phyloP scores from a whole-genome alignment of 2,113 vertebrate species.

The Amazona vittata region DNA sequence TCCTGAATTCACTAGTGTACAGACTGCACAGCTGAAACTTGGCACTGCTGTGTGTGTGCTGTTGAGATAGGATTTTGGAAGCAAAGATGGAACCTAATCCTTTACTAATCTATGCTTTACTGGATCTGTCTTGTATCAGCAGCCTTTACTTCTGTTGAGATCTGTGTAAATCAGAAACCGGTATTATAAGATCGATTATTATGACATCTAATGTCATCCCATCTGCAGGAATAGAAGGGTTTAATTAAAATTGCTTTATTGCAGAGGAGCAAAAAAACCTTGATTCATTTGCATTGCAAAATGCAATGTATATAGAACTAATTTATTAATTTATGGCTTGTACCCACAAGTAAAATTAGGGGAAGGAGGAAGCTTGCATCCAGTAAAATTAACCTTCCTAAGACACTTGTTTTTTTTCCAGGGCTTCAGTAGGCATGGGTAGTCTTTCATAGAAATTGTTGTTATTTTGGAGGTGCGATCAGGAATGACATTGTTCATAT shows the following conservation, averaged over 20 bases:
- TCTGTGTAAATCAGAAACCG: neutral
- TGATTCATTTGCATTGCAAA: neutral
- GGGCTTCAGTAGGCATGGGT: neutral
- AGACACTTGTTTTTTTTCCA: neutral
- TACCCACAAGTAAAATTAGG: neutral
- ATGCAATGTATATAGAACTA: neutral
- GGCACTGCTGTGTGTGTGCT: constrained; percentile 36
- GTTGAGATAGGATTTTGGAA: constrained; percentile 38
- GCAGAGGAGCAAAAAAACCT: neutral
- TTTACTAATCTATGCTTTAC: constrained; percentile 39
- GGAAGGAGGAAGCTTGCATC: neutral
- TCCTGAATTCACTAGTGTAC: neutral
- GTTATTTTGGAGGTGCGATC: neutral
- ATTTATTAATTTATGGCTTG: neutral
- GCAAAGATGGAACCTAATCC: constrained; percentile 44
- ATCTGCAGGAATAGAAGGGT: neutral
- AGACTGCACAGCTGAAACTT: constrained; percentile 36
- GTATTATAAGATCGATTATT: neutral
- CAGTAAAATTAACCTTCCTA: neutral
- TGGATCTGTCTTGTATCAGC: neutral
- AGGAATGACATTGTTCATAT: neutral
- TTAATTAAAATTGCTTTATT: neutral
- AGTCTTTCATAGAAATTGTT: neutral
- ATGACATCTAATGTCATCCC: neutral
- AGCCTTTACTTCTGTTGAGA: neutral